Conservation (phyloP, 2,797 vertebrate genomes). For the Acanthopagrus latus region DNA sequence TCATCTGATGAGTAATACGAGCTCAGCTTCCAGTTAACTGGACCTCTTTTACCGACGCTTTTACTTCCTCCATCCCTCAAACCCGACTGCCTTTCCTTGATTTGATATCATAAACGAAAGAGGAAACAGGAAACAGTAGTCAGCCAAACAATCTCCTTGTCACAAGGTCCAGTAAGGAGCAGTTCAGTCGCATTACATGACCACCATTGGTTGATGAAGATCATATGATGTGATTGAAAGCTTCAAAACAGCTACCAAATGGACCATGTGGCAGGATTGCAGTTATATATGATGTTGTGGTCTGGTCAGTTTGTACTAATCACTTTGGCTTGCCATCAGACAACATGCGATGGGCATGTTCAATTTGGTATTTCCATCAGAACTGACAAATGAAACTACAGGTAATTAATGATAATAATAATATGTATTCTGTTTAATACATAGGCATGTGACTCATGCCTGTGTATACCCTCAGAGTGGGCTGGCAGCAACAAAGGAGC, state of each 20-base stretch:
- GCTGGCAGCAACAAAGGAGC: conserved; percentile 4
- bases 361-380: neutral
- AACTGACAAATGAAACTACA: neutral
- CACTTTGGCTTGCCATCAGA: neutral
- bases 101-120: too few species aligned
- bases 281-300: too few species aligned
- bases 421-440: neutral
- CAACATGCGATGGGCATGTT: neutral
- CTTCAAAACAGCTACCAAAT: neutral
- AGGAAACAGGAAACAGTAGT: neutral
- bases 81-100: neutral
- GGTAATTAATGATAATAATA: neutral
- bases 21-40: conserved; percentile 45
- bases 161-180: neutral
- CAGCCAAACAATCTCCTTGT: neutral
- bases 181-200: neutral
- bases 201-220: neutral
- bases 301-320: neutral
- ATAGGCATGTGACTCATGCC: neutral
- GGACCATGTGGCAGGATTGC: neutral
- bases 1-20: conserved; percentile 60
- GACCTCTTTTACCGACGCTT: conserved; percentile 17
- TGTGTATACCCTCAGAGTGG: neutral
- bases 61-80: neutral
- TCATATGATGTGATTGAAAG: neutral